Evolutionary conservation across 2,888 invertebrate species (phyloP).

Genomic region (Yponomeuta cagnagella): DNA sequence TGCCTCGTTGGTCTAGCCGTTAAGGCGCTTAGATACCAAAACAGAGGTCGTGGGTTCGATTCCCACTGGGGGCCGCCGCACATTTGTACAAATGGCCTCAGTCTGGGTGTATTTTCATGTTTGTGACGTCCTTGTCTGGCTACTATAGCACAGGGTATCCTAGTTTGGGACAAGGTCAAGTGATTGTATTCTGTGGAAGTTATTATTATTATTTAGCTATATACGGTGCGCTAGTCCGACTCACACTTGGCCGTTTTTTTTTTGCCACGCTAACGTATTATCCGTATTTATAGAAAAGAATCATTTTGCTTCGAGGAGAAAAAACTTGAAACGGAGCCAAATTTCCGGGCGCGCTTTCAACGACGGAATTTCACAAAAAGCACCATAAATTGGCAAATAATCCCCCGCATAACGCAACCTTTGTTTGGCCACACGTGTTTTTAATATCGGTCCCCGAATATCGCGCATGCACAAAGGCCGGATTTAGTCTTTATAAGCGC

Average conservation of each 20-base stretch:
- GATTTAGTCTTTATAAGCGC: constrained; percentile 65
- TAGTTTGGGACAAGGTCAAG: no score
- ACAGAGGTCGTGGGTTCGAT: no score
- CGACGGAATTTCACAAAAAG: constrained; percentile 71
- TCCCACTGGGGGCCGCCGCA: no score
- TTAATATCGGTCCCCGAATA: constrained; percentile 58
- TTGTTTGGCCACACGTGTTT: constrained; percentile 76
- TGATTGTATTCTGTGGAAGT: no score
- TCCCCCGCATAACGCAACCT: constrained; percentile 75
- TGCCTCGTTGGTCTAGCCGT: no score
- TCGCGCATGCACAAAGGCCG: constrained; percentile 53
- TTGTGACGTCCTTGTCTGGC: no score
- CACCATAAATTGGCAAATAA: constrained; percentile 75
- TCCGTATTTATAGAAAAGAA: constrained; percentile 68
- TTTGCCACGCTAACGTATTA: constrained; percentile 51
- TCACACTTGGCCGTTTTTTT: constrained; percentile 12
- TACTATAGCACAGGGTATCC: no score
- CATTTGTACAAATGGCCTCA: no score
- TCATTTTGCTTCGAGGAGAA: constrained; percentile 39
- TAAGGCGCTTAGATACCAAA: no score
- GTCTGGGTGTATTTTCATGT: no score
- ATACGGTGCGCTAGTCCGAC: no score
- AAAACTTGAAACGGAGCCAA: constrained; percentile 69
- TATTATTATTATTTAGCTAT: no score
- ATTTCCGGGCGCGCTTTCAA: constrained; percentile 69